phyloP scores from a whole-genome alignment of 2,888 invertebrate genomes.

The Miltochrista miniata region DNA sequence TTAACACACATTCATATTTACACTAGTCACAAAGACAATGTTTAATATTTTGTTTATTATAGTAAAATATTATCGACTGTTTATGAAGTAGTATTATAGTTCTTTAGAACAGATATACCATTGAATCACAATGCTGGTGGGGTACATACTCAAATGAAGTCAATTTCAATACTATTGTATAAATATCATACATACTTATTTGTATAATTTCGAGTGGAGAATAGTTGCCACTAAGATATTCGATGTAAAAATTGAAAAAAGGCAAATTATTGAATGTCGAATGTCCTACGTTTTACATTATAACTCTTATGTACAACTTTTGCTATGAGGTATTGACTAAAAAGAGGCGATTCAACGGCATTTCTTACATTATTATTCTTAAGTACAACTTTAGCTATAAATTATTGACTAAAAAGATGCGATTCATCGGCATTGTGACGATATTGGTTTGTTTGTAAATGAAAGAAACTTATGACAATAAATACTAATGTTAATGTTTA shows the following conservation, averaged over 20 bases:
- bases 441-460: conserved; percentile 52
- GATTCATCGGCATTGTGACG: conserved; percentile 43
- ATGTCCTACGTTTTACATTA: no score
- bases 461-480: conserved; percentile 39
- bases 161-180: not conserved
- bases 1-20: conserved; percentile 30
- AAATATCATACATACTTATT: not conserved
- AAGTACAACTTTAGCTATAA: not conserved
- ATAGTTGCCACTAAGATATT: not conserved
- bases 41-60: conserved; percentile 21
- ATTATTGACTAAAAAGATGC: not conserved
- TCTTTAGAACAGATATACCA: conserved; percentile 51
- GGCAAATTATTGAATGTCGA: no score
- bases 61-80: conserved; percentile 62
- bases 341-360: no score
- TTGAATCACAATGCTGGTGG: conserved; percentile 47
- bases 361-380: no score
- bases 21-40: conserved; percentile 22
- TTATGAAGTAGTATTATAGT: conserved; percentile 69
- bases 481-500: conserved; percentile 57
- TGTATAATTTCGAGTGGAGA: no score
- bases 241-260: not conserved
- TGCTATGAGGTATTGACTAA: not conserved
- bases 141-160: not conserved
- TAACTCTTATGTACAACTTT: not conserved